Percentiles rank a stretch among this genome's conserved stretches.
These are phyloP conservation scores for Etheostoma cragini DNA, from an alignment of 2,113 vertebrate species.

Conservation along the genomic window DNA sequence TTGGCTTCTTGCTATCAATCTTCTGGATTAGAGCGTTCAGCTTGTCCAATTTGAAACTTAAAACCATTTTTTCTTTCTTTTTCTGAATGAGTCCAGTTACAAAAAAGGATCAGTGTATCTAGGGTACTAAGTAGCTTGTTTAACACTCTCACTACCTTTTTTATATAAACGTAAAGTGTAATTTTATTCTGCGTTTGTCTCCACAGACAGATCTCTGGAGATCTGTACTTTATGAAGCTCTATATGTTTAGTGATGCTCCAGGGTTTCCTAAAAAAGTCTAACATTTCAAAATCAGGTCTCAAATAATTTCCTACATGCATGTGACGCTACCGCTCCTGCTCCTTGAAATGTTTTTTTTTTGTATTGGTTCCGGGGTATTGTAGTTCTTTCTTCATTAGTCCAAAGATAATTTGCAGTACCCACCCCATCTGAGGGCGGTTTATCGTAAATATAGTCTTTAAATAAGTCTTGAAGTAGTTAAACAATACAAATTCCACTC, in stretches of 20 bases:
- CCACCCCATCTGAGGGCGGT: too few species aligned
- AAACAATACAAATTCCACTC: too few species aligned
- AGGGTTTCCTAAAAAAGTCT: too few species aligned
- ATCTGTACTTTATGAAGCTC: background rate
- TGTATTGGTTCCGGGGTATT: too few species aligned
- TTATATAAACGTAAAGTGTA: constrained; percentile 1
- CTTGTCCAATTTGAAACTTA: constrained; percentile 61
- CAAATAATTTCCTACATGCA: too few species aligned
- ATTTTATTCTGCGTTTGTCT: background rate
- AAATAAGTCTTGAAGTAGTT: too few species aligned
- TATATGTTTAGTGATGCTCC: background rate
- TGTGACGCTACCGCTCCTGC: too few species aligned
- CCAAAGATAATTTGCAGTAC: too few species aligned
- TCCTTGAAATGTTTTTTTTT: too few species aligned
- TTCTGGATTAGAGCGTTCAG: constrained; percentile 73
- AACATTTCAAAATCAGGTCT: too few species aligned
- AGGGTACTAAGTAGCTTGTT: constrained; percentile 37
- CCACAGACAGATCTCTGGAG: background rate
- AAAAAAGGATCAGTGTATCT: constrained; percentile 41
- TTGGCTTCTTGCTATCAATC: constrained; percentile 79
- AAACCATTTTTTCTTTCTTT: constrained; percentile 29
- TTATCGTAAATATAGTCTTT: too few species aligned
- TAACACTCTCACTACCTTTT: constrained; percentile 12
- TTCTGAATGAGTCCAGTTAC: constrained; percentile 49
- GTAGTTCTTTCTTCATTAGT: too few species aligned